A percentile compares a stretch with the other conserved stretches of the same genome.
Evolutionary conservation across 2,113 vertebrate genomes (phyloP).

Genomic region (Channa argus): DNA sequence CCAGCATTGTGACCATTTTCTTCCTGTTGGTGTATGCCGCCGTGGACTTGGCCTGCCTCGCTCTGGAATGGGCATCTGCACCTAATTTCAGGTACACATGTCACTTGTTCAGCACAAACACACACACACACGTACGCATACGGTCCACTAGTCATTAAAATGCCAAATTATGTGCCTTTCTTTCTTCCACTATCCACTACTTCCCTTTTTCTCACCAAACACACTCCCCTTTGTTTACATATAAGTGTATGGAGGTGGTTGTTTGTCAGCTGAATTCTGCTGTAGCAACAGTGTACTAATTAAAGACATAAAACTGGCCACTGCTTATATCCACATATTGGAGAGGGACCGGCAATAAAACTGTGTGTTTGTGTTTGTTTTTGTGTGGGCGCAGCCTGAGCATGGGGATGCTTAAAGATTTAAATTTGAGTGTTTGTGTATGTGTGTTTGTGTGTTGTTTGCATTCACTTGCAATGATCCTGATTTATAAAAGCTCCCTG

Average conservation of each 20-base stretch:
- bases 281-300: conserved; percentile 64
- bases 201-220: conserved; percentile 11
- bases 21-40: conserved; percentile 93
- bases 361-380: conserved; percentile 27
- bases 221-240: conserved; percentile 43
- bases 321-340: conserved; percentile 50
- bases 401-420: conserved; percentile 49
- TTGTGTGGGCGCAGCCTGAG: conserved; percentile 23
- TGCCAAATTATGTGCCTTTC: neutral
- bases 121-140: neutral
- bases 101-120: neutral
- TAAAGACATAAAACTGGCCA: conserved; percentile 77
- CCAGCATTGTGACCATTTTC: conserved; percentile 92
- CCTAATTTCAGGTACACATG: conserved; percentile 87
- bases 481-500: conserved; percentile 69
- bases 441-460: conserved; percentile 27
- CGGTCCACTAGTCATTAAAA: conserved; percentile 3
- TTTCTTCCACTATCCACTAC: neutral
- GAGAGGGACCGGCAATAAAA: conserved; percentile 64
- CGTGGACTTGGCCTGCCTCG: conserved; percentile 91
- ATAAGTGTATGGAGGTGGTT: conserved; percentile 33
- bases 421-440: conserved; percentile 55
- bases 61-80: conserved; percentile 93
- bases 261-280: conserved; percentile 63
- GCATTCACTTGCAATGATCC: conserved; percentile 61